Evolutionary conservation across 2,888 invertebrate species (phyloP), one percentile per base, ranked within the genome.

Genomic region (Apodemia hepburni): DNA sequence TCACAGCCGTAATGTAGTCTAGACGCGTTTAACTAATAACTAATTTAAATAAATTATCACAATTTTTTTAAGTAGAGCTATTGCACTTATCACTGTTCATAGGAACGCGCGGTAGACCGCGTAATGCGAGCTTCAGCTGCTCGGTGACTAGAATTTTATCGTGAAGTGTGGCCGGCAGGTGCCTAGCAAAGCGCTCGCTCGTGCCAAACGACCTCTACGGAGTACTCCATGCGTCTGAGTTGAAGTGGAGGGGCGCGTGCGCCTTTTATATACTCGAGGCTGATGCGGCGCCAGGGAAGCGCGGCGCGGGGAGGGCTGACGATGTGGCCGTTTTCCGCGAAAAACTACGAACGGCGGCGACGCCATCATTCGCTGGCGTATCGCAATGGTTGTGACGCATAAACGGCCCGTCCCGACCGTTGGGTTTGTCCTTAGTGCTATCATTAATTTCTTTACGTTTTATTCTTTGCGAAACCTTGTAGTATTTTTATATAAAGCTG

Each of bases 191-290:
- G 92, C 91, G 89, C 88, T 88, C 89, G 92, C 92, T 92, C 92
- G 92, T 92, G 92, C 92, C 92, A 92, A 92, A 92, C 92, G 84
- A 92, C 92, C 92, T 92, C 92, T 89, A 92, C 92, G 89, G 92
- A 92, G 92, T 92, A 92, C 92, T 92, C 92, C 92, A 92, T 92
- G 91, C 92, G 92, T 89, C 87, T 92, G 90, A 90, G 88, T 87
- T 87, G 85, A 79, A 82, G 90, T 86, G 85, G 87, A 75, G 87
- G 87, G 88, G 87, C 80, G 89, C 77, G 71, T 76, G 71, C 71
- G 78, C 77, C 74, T 89, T 90, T 89, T 92, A 92, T 91, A 92
- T 82, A 80, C 68, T 80, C 81, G 81, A 70, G 68, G 77, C 73
- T 84, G 88, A 85, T 85, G 88, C 85, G 83, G 79, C 81, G 79